Base-by-base conservation (phyloP, 2,797 vertebrate genomes). In the Limnodromus scolopaceus region DNA sequence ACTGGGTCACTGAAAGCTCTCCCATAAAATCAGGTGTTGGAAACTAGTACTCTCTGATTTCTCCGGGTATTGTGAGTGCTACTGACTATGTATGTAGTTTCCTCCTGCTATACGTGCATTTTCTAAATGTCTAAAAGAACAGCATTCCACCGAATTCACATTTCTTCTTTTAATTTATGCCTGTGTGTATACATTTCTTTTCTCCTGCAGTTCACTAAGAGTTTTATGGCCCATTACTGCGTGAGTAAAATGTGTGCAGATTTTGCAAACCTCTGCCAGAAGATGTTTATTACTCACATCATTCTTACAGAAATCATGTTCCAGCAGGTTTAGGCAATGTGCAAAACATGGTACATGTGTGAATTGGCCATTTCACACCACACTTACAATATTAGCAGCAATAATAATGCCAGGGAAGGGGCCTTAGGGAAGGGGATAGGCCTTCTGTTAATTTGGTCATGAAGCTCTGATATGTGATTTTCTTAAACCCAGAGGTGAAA, bases 251-350 rank as follows among this genome's bases (percentile, higher is more conserved):
- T 97, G 97, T 96, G 97, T 98, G 97, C 98, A 98, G 97, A 97
- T 98, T 98, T 98, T 98, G 97, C 96, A 97, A 98, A 93, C 89
- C 96, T 98, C 88, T 98, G 98, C 98, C 98, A 98, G 97, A 98
- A 97, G 97, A 98, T 97, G 97, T 98, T 98, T 98, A 98, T 98
- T 98, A 96, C 95, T 88, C 94, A 96, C 97, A 98, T 98, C 97
- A 98, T 97, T 98, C 98, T 98, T 97, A 93, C 2, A 96, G 97
- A 98, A 98, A 98, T 97, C 98, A 97, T 96, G 97, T 98, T 98
- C 97, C 97, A 98, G 97, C 97, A 97, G 97, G 97, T 98, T 98
- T 93, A 97, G 97, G 91, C 97, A 97, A 94, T 96, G 92, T 96
- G 84, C 92, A 96, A 97, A 98, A 94, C 61, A 66, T 91, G 96